Conservation (phyloP, 2,797 vertebrate genomes). For the Champsocephalus esox region DNA sequence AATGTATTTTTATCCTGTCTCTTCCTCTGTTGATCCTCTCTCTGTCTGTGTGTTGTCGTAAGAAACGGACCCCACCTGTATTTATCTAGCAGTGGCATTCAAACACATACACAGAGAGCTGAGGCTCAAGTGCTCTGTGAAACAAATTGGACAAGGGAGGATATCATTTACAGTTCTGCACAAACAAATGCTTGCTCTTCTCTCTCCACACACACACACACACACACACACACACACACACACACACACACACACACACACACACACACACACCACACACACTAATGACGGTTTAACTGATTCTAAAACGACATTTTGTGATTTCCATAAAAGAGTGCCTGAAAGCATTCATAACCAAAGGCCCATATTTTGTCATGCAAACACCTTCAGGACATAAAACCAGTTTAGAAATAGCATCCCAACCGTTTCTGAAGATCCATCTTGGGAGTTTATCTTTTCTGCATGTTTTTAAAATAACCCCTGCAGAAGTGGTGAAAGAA, state of each 20-base stretch:
- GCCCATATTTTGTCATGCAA: slow-evolving; percentile 59
- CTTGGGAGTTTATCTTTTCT: neutral
- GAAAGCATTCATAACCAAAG: slow-evolving; percentile 66
- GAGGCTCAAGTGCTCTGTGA: slow-evolving; percentile 77
- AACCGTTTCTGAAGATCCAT: slow-evolving; percentile 5
- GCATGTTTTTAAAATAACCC: neutral
- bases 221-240: too few species aligned
- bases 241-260: too few species aligned
- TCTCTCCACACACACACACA: neutral
- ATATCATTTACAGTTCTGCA: slow-evolving; percentile 50
- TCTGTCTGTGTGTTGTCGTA: slow-evolving; percentile 34
- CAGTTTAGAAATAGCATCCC: slow-evolving; percentile 18
- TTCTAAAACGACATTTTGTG: slow-evolving; percentile 53
- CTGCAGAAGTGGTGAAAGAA: neutral
- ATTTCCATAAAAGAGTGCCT: slow-evolving; percentile 70
- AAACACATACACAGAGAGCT: slow-evolving; percentile 53
- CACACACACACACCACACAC: neutral
- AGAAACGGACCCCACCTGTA: slow-evolving; percentile 82
- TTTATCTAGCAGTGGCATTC: slow-evolving; percentile 78
- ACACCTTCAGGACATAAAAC: slow-evolving; percentile 30
- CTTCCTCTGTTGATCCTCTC: slow-evolving; percentile 35
- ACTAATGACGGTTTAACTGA: slow-evolving; percentile 73
- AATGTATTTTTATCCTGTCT: neutral
- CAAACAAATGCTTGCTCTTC: slow-evolving; percentile 35
- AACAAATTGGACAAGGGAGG: slow-evolving; percentile 80